Evolutionary conservation across 2,797 vertebrate genomes (phyloP).

Genomic region (Pseudomugil tenellus): DNA sequence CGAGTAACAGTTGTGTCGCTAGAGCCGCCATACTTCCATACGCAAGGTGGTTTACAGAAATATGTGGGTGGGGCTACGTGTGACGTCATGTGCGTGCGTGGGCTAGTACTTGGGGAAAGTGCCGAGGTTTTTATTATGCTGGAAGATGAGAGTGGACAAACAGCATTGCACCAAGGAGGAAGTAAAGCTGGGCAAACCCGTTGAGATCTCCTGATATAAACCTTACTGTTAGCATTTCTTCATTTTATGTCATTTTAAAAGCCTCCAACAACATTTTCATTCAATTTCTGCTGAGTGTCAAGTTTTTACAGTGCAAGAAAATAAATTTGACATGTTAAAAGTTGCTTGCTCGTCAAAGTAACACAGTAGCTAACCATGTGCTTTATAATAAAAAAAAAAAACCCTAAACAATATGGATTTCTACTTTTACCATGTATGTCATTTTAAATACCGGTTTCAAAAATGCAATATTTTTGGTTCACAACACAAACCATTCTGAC

Average conservation of each 20-base stretch:
- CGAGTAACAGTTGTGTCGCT: conserved; percentile 64
- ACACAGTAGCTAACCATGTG: background rate
- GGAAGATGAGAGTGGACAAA: background rate
- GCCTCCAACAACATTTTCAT: background rate
- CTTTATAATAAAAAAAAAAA: background rate
- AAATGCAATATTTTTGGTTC: background rate
- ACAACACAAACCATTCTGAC: conserved; percentile 14
- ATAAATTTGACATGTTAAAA: too few species aligned
- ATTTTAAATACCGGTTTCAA: background rate
- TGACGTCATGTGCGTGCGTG: conserved; percentile 79
- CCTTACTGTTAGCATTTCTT: too few species aligned
- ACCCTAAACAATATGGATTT: background rate
- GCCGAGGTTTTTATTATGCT: conserved; percentile 15
- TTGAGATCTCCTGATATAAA: background rate
- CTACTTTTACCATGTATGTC: background rate
- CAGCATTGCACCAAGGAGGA: background rate
- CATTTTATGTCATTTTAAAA: background rate
- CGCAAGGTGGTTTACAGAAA: conserved; percentile 82
- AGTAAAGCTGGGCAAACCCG: background rate
- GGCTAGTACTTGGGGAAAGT: conserved; percentile 53
- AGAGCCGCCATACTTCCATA: conserved; percentile 86
- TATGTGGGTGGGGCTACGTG: conserved; percentile 79
- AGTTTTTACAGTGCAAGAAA: background rate
- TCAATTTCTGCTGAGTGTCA: too few species aligned
- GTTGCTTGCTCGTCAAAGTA: background rate